Percentiles rank a stretch among this genome's conserved stretches.
Evolutionary conservation across 2,797 vertebrate species (phyloP).

Genomic region (Cottoperca gobio): DNA sequence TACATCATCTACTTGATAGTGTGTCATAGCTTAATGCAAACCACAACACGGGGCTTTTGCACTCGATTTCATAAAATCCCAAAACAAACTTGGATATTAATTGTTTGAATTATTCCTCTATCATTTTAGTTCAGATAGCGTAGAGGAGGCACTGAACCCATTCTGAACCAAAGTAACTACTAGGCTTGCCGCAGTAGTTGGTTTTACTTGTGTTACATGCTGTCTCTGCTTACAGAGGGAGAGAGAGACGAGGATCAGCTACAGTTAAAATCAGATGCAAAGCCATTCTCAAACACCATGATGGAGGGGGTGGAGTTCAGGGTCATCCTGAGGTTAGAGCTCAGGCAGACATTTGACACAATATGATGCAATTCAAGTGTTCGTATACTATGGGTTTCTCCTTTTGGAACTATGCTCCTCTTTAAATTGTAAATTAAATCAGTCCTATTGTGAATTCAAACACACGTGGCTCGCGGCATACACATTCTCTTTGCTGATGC

Average conservation of each 20-base stretch:
- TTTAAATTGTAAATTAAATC: neutral
- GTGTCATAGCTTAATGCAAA: no score
- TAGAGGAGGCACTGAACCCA: neutral
- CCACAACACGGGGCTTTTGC: no score
- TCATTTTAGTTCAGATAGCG: neutral
- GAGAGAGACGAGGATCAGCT: neutral
- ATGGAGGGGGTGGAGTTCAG: no score
- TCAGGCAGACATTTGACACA: neutral
- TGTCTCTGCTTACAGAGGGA: no score
- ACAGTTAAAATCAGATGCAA: slow-evolving; percentile 8
- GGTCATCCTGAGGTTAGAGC: neutral
- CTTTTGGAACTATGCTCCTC: neutral
- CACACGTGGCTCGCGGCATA: neutral
- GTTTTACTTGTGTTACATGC: no score
- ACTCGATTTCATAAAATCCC: no score
- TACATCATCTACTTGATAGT: no score
- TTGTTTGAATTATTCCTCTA: no score
- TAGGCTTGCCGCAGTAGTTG: no score
- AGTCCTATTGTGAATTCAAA: slow-evolving; percentile 4
- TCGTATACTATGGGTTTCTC: neutral
- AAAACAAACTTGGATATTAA: no score
- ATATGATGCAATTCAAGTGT: neutral
- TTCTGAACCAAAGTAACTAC: no score
- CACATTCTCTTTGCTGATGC: neutral
- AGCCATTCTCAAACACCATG: neutral